phyloP scores from a whole-genome alignment of 30 jellyfish, hydroid and myxozoan genomes.

The Hydra vulgaris region DNA sequence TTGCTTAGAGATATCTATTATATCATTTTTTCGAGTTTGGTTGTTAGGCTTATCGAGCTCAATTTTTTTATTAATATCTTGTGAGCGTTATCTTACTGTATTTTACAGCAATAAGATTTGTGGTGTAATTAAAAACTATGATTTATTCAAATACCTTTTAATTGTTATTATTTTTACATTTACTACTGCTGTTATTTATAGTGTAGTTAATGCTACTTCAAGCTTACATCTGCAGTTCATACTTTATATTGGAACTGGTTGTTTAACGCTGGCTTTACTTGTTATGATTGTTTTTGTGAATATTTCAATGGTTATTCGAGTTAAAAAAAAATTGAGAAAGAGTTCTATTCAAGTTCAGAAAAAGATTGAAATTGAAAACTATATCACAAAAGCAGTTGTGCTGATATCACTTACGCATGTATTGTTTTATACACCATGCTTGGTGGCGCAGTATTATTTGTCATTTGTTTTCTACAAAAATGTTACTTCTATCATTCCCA shows the following conservation, averaged over 20 bases:
- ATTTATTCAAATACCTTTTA: too few species aligned
- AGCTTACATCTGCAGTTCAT: neutral
- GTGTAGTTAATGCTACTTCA: too few species aligned
- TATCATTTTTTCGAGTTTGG: too few species aligned
- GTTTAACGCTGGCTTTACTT: neutral
- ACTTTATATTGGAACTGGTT: neutral
- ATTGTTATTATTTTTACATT: too few species aligned
- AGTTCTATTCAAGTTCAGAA: neutral
- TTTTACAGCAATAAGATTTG: too few species aligned
- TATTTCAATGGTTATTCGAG: neutral
- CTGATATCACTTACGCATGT: neutral
- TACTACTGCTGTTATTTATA: too few species aligned
- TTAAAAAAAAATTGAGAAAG: too few species aligned
- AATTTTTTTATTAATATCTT: too few species aligned
- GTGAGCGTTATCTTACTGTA: too few species aligned
- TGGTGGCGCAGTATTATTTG: neutral
- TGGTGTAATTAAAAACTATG: too few species aligned
- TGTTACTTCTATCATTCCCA: neutral
- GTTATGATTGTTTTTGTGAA: neutral
- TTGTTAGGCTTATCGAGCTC: too few species aligned
- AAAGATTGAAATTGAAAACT: neutral
- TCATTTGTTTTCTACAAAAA: neutral
- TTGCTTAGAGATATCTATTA: too few species aligned
- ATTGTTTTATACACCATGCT: neutral
- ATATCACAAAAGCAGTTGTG: neutral